phyloP scores from a whole-genome alignment of 1,140 invertebrate genomes.

The Saccostrea cuccullata region DNA sequence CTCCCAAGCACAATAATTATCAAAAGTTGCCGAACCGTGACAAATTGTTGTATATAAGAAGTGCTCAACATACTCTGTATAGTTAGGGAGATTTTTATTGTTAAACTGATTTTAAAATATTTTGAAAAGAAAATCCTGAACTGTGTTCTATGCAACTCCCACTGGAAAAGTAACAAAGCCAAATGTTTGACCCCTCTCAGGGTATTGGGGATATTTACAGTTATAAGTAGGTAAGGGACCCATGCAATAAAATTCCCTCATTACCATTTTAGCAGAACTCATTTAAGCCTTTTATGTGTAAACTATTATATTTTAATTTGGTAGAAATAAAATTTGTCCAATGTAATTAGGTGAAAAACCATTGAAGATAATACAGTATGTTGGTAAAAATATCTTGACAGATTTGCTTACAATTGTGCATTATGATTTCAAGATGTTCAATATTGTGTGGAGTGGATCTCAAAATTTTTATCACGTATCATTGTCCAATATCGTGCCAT shows the following conservation, averaged over 20 bases:
- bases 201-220: not conserved
- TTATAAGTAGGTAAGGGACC: not conserved
- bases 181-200: not conserved
- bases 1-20: not conserved
- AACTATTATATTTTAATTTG: not conserved
- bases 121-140: not conserved
- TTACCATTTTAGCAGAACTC: not conserved
- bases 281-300: not conserved
- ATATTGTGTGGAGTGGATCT: slow-evolving; percentile 14
- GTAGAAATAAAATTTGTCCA: not conserved
- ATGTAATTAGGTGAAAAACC: not conserved
- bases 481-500: slow-evolving; percentile 27
- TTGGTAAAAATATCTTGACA: not conserved
- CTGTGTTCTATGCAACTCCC: slow-evolving; percentile 10
- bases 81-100: not conserved
- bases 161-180: not conserved
- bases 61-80: not conserved
- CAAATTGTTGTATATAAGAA: not conserved
- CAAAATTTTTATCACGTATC: not conserved
- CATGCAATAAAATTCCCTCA: not conserved
- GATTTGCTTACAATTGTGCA: not conserved
- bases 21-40: not conserved
- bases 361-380: not conserved
- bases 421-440: not conserved
- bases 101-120: not conserved